Conservation (phyloP, 2,888 invertebrate genomes). For the Thereva unica region DNA sequence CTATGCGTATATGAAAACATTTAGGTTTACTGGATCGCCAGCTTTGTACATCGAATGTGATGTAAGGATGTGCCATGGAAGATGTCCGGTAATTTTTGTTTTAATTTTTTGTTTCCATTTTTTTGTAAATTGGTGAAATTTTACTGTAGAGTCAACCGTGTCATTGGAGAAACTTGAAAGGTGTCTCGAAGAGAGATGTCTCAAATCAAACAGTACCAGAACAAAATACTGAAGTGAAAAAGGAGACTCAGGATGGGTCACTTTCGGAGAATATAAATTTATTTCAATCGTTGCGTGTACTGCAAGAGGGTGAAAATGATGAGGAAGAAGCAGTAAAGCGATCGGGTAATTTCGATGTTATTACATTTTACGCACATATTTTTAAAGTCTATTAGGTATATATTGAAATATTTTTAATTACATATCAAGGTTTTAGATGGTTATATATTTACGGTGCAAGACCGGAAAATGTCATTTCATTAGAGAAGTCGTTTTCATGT, state of each 20-base stretch:
- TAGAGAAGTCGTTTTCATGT: too few relatives aligned
- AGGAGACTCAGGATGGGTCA: constrained; percentile 64
- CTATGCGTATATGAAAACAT: constrained; percentile 92
- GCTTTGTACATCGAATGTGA: constrained; percentile 94
- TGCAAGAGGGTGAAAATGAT: constrained; percentile 82
- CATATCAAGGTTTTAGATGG: too few relatives aligned
- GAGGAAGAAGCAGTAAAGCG: constrained; percentile 57
- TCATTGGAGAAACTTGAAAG: constrained; percentile 89
- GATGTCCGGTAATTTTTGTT: constrained; percentile 78
- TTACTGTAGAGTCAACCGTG: constrained; percentile 81
- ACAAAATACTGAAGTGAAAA: constrained; percentile 48
- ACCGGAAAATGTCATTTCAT: too few relatives aligned
- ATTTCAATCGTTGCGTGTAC: constrained; percentile 84
- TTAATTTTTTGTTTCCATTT: background rate
- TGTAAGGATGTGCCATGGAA: constrained; percentile 92
- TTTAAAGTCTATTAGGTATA: too few relatives aligned
- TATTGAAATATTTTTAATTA: too few relatives aligned
- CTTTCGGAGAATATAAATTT: constrained; percentile 88
- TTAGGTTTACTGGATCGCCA: constrained; percentile 87
- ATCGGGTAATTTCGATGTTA: background rate
- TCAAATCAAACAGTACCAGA: constrained; percentile 57
- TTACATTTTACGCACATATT: too few relatives aligned
- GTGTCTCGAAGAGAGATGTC: constrained; percentile 74
- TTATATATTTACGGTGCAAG: too few relatives aligned
- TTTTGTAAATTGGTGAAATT: background rate